phyloP scores from a whole-genome alignment of 2,797 vertebrate genomes.

The Ispidina lecontei region DNA sequence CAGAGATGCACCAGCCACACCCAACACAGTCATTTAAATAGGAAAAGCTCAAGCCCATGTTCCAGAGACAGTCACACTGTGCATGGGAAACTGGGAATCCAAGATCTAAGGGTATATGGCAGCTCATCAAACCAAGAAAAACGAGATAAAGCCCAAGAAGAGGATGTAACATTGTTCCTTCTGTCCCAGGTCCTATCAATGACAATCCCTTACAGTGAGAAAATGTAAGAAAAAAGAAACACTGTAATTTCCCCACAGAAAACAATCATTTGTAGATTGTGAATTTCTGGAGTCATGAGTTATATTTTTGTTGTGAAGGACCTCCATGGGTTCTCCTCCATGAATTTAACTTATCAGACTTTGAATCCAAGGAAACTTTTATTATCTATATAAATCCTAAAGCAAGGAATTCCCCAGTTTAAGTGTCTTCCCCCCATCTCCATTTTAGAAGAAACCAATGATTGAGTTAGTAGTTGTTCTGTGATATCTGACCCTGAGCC shows the following conservation, averaged over 20 bases:
- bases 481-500: not conserved
- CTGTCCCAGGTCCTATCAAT: rapidly evolving
- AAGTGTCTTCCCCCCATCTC: not conserved
- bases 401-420: not conserved
- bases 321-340: not conserved
- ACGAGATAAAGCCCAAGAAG: not conserved
- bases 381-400: not conserved
- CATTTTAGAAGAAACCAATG: not conserved
- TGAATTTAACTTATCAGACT: not conserved
- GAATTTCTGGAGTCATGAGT: not conserved
- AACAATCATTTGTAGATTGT: not conserved
- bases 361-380: not conserved
- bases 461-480: not conserved
- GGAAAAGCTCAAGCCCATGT: not conserved
- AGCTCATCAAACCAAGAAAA: not conserved
- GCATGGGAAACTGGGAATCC: not conserved
- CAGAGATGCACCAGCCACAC: not conserved
- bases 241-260: not conserved
- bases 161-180: not conserved
- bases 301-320: not conserved
- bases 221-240: not conserved
- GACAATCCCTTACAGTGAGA: not conserved
- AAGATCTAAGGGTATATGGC: not conserved
- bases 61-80: rapidly evolving
- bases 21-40: not conserved